phyloP scores from a whole-genome alignment of 2,888 invertebrate species.

The Epirrita christyi region DNA sequence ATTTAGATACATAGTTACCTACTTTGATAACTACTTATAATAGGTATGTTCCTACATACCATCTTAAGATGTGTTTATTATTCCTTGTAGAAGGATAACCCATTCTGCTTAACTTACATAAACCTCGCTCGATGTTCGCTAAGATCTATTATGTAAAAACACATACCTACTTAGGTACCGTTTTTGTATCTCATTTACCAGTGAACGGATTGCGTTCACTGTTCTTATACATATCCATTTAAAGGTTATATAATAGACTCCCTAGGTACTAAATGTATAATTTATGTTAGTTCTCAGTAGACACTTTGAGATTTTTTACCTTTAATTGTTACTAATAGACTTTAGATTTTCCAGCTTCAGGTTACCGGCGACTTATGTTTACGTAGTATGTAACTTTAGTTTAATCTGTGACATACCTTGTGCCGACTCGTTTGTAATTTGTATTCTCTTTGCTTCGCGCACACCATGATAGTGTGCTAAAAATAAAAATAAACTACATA shows the following conservation, averaged over 20 bases:
- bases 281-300: too few species aligned
- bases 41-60: conserved; percentile 18
- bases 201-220: too few species aligned
- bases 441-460: conserved; percentile 29
- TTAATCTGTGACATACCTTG: too few species aligned
- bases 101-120: not conserved
- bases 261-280: not conserved
- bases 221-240: not conserved
- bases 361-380: too few species aligned
- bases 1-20: conserved; percentile 11
- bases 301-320: too few species aligned
- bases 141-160: too few species aligned
- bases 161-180: not conserved
- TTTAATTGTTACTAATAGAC: too few species aligned
- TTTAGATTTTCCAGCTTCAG: too few species aligned
- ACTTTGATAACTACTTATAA: too few species aligned
- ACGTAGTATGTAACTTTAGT: too few species aligned
- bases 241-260: not conserved
- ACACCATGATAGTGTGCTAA: conserved; percentile 26
- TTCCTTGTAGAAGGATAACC: conserved; percentile 44
- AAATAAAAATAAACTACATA: conserved; percentile 21
- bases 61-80: conserved; percentile 79
- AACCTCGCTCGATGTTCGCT: too few species aligned
- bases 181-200: not conserved
- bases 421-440: too few species aligned